Percentiles rank a stretch among this genome's conserved stretches.
Evolutionary conservation across 1,140 invertebrate species (phyloP).

Genomic region (Plodia interpunctella): DNA sequence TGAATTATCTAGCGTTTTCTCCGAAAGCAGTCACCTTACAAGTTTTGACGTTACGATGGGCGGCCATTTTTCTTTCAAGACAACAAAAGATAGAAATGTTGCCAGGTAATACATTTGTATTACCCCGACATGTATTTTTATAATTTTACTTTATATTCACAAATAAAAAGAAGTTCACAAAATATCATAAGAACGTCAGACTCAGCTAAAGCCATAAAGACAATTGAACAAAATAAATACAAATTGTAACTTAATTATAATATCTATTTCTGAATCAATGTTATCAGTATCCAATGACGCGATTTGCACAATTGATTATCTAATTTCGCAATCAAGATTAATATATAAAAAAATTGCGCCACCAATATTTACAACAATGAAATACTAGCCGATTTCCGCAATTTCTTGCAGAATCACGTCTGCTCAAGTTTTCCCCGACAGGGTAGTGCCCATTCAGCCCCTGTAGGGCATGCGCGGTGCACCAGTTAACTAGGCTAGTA

Average conservation of each 20-base stretch:
- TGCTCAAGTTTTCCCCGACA: constrained; percentile 6
- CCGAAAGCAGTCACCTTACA: constrained; percentile 42
- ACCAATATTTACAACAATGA: too few relatives aligned
- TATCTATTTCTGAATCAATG: too few relatives aligned
- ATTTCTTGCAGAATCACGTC: not conserved
- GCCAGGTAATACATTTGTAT: constrained; percentile 26
- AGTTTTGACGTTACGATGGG: constrained; percentile 66
- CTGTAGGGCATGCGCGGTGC: constrained; percentile 4
- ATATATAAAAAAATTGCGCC: too few relatives aligned
- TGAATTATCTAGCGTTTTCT: constrained; percentile 52
- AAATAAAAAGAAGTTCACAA: too few relatives aligned
- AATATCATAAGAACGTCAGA: too few relatives aligned
- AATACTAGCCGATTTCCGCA: not conserved
- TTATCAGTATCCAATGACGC: too few relatives aligned
- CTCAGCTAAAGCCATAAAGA: too few relatives aligned
- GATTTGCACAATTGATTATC: too few relatives aligned
- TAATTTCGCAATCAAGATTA: too few relatives aligned
- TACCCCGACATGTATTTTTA: not conserved
- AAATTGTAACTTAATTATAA: too few relatives aligned
- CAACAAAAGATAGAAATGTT: constrained; percentile 52
- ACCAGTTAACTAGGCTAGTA: constrained; percentile 48
- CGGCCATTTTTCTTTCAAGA: constrained; percentile 66
- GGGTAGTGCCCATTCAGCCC: constrained; percentile 41
- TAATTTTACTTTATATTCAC: not conserved
- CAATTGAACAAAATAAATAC: too few relatives aligned